Evolutionary conservation across 2,888 invertebrate genomes (phyloP), one percentile per base, ranked within the genome.

Genomic region (Cephus nigrinus): DNA sequence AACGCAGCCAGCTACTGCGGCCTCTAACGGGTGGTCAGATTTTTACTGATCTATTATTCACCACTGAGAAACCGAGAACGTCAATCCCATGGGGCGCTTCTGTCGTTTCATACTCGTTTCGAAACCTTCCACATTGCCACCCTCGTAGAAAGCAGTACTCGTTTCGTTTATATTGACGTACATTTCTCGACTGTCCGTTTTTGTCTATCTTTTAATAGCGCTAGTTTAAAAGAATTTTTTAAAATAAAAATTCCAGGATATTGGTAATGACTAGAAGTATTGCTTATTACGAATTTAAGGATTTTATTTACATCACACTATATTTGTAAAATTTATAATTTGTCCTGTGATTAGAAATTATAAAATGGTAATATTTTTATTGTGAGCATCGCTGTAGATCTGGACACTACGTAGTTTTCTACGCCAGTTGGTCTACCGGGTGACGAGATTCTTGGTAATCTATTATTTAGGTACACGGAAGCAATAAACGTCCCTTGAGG

Each of bases 401-500:
- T 55, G 2, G 2, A 55, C 55, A 55, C 55, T 55, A 9, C 55
- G 23, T 55, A 23, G 55, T 55, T 55, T 23, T 55, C 9, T 23
- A 76, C 30, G 35, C 35, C 77, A 75, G 73, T 74, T 69, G 55
- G 71, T 68, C 75, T 75, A 71, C 75, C 32, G 75, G 73, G 75
- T 68, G 78, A 55, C 68, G 75, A 75, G 75, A 76, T 78, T 77
- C 75, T 68, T 75, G 35, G 31, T 73, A 76, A 77, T 80, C 75
- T 75, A 80, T 80, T 80, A 80, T 80, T 80, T 76, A 80, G 68
- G 73, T 12, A 76, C 79, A 76, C 76, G 69, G 79, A 73, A 76
- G 80, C 79, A 81, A 81, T 79, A 78, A 78, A 75, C 78, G 78
- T 75, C 80, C 79, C 79, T 32, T 36, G 80, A 71, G 76, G 73